These are phyloP conservation scores for Lepus timidus DNA, from an alignment of 2,113 vertebrate genomes.

Conservation along the genomic window DNA sequence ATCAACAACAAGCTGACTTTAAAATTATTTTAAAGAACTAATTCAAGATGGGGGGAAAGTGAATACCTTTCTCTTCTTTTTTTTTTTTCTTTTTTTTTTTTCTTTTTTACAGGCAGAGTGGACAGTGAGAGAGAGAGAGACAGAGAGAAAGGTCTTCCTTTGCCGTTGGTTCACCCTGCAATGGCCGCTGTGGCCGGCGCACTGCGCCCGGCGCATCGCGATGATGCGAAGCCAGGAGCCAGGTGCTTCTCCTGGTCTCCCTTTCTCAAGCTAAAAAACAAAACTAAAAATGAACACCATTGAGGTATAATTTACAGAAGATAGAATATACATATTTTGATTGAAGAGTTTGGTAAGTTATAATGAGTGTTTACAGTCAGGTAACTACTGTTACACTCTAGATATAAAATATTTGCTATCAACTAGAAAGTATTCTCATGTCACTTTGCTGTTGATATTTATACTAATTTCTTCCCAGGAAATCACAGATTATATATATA, in stretches of 20 bases:
- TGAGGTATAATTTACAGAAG: neutral
- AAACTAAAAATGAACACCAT: neutral
- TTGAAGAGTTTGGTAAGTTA: neutral
- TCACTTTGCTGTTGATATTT: neutral
- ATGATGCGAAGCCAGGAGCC: no score
- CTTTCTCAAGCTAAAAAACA: neutral
- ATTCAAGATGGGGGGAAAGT: neutral
- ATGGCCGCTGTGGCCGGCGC: no score
- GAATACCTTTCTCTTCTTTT: neutral
- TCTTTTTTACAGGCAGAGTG: no score
- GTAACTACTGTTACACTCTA: neutral
- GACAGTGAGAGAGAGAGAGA: no score
- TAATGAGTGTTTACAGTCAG: neutral
- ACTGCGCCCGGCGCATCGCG: no score
- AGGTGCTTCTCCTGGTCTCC: no score
- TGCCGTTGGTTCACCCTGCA: no score
- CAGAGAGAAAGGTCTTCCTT: no score
- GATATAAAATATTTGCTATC: neutral
- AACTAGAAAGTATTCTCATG: neutral
- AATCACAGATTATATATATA: neutral
- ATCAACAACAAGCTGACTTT: neutral
- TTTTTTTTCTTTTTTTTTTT: no score
- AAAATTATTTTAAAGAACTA: slow-evolving; percentile 19
- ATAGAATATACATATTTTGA: slow-evolving; percentile 29
- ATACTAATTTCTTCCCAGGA: neutral